Base-by-base conservation (phyloP, 2,888 invertebrate species). In the Eugnorisma glareosa region DNA sequence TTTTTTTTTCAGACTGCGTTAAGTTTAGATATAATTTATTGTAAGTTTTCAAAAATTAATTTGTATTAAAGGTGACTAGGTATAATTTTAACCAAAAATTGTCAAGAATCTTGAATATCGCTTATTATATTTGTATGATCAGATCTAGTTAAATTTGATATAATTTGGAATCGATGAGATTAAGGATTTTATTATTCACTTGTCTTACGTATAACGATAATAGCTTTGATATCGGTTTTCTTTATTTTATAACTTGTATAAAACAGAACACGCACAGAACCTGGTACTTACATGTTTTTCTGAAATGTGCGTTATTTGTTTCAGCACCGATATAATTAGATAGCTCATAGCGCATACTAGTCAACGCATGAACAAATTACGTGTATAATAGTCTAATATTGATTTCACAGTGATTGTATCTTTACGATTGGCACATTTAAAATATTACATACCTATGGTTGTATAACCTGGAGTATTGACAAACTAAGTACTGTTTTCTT, bases 241-340 rank as follows among this genome's bases (percentile, higher is more conserved):
- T 43, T 79, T 67, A 67, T 75, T 75, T 79, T 63, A 70, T 68
- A 74, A 73, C 13, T 79, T 73, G 31, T 77, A 59, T 74, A 77
- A 73, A 84, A 79, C 68, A 85, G 81, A 85, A 79, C 82, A 83
- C 86, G 84, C 83, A 82, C 75, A 59, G 75, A 73, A 82, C 75
- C 73, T 82, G 79, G 81, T 77, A 82, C n/a, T n/a, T n/a, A n/a
- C 77, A 81, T 77, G 73, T 75, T 70, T 72, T 75, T 80, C 79
- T 80, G 73, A 85, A 86, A 89, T 90, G 88, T 90, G 87, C 89
- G 87, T 87, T 84, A 66, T 83, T 83, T 82, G 64, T 81, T 69
- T 80, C 79, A 87, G 88, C 87, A 88, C 88, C 85, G 77, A 75
- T 77, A 68, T 76, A 68, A 77, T 79, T 64, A 83, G 69, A 72